Evolutionary conservation across 2,113 vertebrate genomes (phyloP).

Genomic region (Dipodomys ordii): DNA sequence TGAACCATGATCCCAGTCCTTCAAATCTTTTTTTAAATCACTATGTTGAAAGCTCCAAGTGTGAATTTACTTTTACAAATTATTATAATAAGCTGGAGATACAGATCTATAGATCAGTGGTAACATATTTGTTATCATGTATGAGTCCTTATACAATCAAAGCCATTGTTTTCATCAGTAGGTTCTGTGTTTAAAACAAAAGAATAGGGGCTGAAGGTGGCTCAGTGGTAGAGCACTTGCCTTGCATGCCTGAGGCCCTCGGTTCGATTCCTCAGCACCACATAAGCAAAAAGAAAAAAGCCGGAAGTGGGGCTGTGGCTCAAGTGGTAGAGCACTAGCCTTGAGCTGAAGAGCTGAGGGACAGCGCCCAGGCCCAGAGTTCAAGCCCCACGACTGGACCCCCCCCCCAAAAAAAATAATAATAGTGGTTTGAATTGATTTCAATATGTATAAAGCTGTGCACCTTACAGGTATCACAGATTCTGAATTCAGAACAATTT

Average conservation of each 20-base stretch:
- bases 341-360: too few relatives aligned
- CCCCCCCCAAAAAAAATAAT: not conserved
- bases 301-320: too few relatives aligned
- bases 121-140: not conserved
- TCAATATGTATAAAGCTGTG: not conserved
- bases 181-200: conserved; percentile 28
- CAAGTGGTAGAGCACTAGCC: too few relatives aligned
- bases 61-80: not conserved
- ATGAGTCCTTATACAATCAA: too few relatives aligned
- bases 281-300: too few relatives aligned
- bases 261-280: too few relatives aligned
- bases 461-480: not conserved
- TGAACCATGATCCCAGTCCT: not conserved
- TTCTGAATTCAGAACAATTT: conserved; percentile 39
- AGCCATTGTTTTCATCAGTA: conserved; percentile 1
- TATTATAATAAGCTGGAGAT: not conserved
- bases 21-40: conserved; percentile 37
- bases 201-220: not conserved
- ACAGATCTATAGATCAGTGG: not conserved
- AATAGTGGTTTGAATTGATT: conserved; percentile 34
- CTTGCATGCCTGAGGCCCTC: too few relatives aligned
- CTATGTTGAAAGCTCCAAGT: not conserved
- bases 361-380: too few relatives aligned
- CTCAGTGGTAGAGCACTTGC: too few relatives aligned
- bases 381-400: too few relatives aligned